These are phyloP conservation scores for Telmatherina bonti DNA, from an alignment of 2,797 vertebrate species.

Conservation along the genomic window DNA sequence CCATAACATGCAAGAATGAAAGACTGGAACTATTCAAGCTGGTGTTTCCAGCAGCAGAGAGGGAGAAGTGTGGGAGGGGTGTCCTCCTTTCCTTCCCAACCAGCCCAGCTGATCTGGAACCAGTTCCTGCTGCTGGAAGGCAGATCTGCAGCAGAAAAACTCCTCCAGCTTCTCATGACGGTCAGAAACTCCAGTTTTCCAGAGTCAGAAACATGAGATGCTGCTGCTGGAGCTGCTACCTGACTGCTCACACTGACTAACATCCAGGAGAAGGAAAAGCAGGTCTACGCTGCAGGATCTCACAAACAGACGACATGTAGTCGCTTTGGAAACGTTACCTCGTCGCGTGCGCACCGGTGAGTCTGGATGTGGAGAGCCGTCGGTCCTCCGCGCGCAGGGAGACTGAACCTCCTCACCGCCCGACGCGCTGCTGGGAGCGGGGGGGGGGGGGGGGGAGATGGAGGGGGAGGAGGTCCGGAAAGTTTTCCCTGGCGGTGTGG, in stretches of 20 bases:
- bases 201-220: too few relatives aligned
- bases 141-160: too few relatives aligned
- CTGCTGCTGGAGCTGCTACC: too few relatives aligned
- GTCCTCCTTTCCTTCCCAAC: slow-evolving; percentile 29
- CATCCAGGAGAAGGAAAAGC: neutral
- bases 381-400: slow-evolving; percentile 39
- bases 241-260: neutral
- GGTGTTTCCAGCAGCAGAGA: slow-evolving; percentile 35
- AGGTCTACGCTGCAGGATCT: too few relatives aligned
- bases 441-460: neutral
- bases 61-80: slow-evolving; percentile 21
- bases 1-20: neutral
- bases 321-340: neutral
- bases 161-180: too few relatives aligned
- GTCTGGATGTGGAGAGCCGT: slow-evolving; percentile 28
- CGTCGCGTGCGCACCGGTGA: too few relatives aligned
- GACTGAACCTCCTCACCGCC: slow-evolving; percentile 38
- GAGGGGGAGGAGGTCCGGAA: slow-evolving; percentile 70
- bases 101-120: slow-evolving; percentile 26
- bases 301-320: neutral
- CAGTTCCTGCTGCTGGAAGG: slow-evolving; percentile 15
- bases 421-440: slow-evolving; percentile 34
- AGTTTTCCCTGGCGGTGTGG: slow-evolving; percentile 48
- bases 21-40: neutral
- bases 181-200: too few relatives aligned